Conservation (phyloP, 2,797 vertebrate genomes). For the Sebastes hubbsi region DNA sequence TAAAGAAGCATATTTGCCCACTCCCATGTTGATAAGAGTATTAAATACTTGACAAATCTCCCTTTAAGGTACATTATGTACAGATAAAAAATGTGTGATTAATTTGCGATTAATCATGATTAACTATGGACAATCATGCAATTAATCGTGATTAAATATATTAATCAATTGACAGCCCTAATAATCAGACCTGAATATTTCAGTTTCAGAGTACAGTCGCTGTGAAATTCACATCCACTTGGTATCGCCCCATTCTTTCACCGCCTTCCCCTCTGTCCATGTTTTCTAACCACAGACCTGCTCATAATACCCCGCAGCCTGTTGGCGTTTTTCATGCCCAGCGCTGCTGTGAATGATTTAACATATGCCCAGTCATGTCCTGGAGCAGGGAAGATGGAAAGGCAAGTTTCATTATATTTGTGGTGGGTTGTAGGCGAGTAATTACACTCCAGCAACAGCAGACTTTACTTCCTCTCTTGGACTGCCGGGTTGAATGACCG, state of each 20-base stretch:
- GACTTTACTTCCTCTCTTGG: constrained; percentile 37
- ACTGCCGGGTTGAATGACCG: constrained; percentile 27
- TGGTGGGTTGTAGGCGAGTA: constrained; percentile 62
- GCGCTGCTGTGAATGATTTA: constrained; percentile 69
- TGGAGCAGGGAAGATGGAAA: constrained; percentile 37
- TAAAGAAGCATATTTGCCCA: too few relatives aligned
- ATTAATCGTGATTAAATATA: too few relatives aligned
- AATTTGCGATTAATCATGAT: too few relatives aligned
- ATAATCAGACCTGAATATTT: constrained; percentile 9
- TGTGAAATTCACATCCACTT: background rate
- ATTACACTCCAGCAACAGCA: constrained; percentile 52
- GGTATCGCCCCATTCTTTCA: background rate
- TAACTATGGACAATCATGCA: too few relatives aligned
- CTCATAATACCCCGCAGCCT: constrained; percentile 38
- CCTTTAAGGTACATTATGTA: too few relatives aligned
- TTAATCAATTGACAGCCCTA: too few relatives aligned
- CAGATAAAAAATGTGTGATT: too few relatives aligned
- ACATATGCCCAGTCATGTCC: constrained; percentile 58
- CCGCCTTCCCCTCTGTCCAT: background rate
- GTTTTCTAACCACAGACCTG: constrained; percentile 37
- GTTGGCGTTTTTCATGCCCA: constrained; percentile 27
- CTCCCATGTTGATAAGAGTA: too few relatives aligned
- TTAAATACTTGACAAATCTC: too few relatives aligned
- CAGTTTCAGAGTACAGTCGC: background rate
- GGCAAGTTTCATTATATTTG: constrained; percentile 62